Conservation (phyloP, 2,113 vertebrate species). For the Ptyas mucosa region DNA sequence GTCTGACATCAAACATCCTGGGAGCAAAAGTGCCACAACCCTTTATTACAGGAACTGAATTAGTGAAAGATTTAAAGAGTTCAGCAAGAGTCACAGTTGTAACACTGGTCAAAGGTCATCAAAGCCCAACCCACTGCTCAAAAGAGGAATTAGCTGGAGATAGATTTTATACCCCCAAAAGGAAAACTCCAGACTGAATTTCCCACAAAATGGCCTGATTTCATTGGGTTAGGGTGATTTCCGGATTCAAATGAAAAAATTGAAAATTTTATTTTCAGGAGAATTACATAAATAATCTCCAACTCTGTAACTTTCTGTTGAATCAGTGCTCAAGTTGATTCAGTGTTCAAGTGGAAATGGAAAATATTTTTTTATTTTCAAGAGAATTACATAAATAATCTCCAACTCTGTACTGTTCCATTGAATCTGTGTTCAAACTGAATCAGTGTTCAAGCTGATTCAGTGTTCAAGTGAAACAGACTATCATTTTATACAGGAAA, state of each 20-base stretch:
- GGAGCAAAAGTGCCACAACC: neutral
- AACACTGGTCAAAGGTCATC: neutral
- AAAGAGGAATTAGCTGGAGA: neutral
- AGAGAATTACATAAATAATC: neutral
- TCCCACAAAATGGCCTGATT: neutral
- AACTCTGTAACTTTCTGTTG: neutral
- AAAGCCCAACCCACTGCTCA: neutral
- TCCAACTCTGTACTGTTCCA: neutral
- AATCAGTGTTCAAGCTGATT: neutral
- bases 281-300: neutral
- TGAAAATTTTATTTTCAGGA: neutral
- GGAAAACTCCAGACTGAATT: neutral
- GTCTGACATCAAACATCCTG: no score
- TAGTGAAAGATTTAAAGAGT: neutral
- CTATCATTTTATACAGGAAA: neutral
- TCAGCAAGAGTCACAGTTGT: neutral
- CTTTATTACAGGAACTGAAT: neutral
- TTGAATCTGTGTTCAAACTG: neutral
- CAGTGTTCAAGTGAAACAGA: neutral
- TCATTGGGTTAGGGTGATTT: neutral
- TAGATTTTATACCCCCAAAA: neutral
- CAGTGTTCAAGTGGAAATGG: neutral
- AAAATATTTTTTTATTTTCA: neutral
- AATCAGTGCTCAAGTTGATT: neutral
- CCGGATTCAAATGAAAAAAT: neutral